These are phyloP conservation scores for Sylvietta virens DNA, from an alignment of 2,113 vertebrate species.

Conservation along the genomic window DNA sequence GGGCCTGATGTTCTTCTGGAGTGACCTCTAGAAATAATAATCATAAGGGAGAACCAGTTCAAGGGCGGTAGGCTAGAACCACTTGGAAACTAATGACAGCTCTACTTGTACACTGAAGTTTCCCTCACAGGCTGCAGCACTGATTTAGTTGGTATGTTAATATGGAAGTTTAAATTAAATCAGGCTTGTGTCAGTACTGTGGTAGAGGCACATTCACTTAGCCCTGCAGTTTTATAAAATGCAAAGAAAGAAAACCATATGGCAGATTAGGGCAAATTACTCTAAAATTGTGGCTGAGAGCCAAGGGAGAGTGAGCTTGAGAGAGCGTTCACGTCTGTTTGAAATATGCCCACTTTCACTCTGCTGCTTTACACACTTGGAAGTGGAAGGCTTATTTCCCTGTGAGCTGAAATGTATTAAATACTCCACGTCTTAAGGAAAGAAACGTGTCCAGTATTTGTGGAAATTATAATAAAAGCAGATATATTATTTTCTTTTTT, in stretches of 20 bases:
- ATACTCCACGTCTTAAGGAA: neutral
- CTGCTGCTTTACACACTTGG: neutral
- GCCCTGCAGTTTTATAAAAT: conserved; percentile 54
- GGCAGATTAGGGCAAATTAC: conserved; percentile 57
- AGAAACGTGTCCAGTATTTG: neutral
- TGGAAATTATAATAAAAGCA: neutral
- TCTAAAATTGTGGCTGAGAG: conserved; percentile 40
- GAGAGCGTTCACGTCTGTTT: conserved; percentile 30
- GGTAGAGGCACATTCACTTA: conserved; percentile 50
- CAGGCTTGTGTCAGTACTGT: conserved; percentile 60
- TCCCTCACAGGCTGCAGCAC: conserved; percentile 29
- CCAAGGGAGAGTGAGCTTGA: conserved; percentile 40
- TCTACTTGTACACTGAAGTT: neutral
- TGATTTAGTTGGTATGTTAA: conserved; percentile 63
- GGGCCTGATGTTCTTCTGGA: conserved; percentile 40
- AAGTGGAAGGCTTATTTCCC: conserved; percentile 25
- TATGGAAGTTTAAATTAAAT: conserved; percentile 70
- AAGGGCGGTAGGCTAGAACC: conserved; percentile 20
- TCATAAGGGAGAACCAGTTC: conserved; percentile 10
- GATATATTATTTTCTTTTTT: neutral
- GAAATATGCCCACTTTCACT: conserved; percentile 59
- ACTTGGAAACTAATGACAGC: conserved; percentile 61
- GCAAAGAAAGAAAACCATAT: conserved; percentile 62
- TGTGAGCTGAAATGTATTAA: conserved; percentile 1
- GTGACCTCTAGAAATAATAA: conserved; percentile 70